Percentiles rank a stretch among this genome's conserved stretches.
These are phyloP conservation scores for Idaea aversata DNA, from an alignment of 2,888 invertebrate genomes.

Conservation along the genomic window DNA sequence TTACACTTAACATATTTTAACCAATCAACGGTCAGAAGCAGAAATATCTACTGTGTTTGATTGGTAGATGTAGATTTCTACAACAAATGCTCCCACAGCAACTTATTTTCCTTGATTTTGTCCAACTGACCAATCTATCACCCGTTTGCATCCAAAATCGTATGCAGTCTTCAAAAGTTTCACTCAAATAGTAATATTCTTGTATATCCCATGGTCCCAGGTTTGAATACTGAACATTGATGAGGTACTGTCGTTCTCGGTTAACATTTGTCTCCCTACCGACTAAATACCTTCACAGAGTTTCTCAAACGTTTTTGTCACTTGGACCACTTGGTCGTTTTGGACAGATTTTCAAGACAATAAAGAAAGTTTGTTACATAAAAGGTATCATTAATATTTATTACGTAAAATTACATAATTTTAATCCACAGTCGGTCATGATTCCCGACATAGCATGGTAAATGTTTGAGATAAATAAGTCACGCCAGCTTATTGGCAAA, in stretches of 20 bases:
- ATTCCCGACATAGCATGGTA: no score
- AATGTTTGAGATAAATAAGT: no score
- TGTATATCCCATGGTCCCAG: constrained; percentile 46
- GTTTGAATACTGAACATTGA: constrained; percentile 35
- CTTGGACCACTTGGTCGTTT: not conserved
- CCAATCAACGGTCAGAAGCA: no score
- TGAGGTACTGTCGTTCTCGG: constrained; percentile 18
- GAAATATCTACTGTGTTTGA: no score
- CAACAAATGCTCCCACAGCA: not conserved
- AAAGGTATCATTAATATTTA: no score
- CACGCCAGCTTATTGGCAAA: no score
- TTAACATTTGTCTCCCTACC: constrained; percentile 2
- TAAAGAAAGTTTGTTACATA: not conserved
- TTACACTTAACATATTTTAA: no score
- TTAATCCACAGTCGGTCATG: no score
- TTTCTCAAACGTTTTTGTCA: not conserved
- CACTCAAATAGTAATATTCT: constrained; percentile 8
- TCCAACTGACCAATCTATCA: not conserved
- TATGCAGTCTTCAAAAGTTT: not conserved
- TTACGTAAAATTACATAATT: no score
- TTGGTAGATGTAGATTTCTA: no score
- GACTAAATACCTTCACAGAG: not conserved
- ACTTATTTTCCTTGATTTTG: not conserved
- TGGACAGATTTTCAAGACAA: not conserved
- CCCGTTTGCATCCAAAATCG: not conserved